Base-by-base conservation (phyloP, 37 sponge, comb jelly and placozoan species). In the Haliclona indistincta region DNA sequence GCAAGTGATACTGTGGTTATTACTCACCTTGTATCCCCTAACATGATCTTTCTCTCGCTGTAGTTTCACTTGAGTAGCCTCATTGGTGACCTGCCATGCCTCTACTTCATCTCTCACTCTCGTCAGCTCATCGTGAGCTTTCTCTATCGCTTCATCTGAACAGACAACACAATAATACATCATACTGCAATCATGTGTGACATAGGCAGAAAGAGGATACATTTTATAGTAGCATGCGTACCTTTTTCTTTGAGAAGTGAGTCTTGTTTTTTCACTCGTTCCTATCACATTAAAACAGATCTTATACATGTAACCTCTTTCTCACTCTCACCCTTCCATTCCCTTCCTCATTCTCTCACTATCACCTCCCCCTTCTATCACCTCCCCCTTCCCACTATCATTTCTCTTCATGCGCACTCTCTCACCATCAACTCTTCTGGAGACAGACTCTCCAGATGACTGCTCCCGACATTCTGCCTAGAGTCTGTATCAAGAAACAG, bases 41-140 rank as follows among this genome's bases (percentile, higher is more conserved):
- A n/a, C n/a, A n/a, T n/a, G n/a, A n/a, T n/a, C n/a, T n/a, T n/a
- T n/a, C 39, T 83, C 83, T n/a, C 15, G 26, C 44, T 55, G 65
- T 0, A 83, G 45, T 28, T 75, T 83, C 38, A 43, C 54, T 45
- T 83, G 49, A 4, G 43, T 43, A 22, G 64, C 60, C 1, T 56
- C 53, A 55, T 75, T 56, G 36, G 74, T 75, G 15, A 54, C 38
- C 23, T 75, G 75, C 83, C 83, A 83, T 13, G 83, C 83, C 42
- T 67, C 4, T 38, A 75, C 33, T 47, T 83, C 83, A 20, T 68
- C 17, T 37, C 36, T 20, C 19, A 75, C 61, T 38, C 36, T 35
- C 35, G 66, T 51, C 43, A 74, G 56, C 19, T 39, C 28, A 28
- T 43, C 64, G 10, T 45, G 35, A 23, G 75, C 69, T 51, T 83